These are phyloP conservation scores for Cherax quadricarinatus DNA, from an alignment of 1,140 invertebrate species.

Conservation along the genomic window DNA sequence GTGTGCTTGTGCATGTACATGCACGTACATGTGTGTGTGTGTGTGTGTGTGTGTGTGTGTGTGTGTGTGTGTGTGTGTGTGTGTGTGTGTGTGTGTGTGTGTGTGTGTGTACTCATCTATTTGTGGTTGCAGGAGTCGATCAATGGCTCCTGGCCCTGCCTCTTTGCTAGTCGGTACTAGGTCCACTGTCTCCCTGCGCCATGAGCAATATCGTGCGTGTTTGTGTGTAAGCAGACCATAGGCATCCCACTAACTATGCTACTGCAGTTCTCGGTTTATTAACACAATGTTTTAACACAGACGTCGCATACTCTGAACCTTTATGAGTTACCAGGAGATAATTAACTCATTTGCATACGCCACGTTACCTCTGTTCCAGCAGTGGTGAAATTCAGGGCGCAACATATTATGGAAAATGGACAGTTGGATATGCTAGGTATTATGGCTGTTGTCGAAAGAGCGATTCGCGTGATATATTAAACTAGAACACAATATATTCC, in stretches of 20 bases:
- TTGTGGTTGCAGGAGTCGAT: not conserved
- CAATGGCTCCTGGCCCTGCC: too few relatives aligned
- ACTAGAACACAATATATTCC: too few relatives aligned
- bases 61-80: not conserved
- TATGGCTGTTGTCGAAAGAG: not conserved
- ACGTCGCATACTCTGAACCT: not conserved
- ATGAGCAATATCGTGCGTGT: not conserved
- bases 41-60: not conserved
- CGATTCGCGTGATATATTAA: too few relatives aligned
- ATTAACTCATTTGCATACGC: not conserved
- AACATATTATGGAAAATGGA: not conserved
- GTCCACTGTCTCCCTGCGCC: too few relatives aligned
- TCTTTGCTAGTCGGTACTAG: too few relatives aligned
- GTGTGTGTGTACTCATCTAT: not conserved
- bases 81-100: not conserved
- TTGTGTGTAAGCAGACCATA: not conserved
- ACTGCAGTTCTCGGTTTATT: too few relatives aligned
- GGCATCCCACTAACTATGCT: too few relatives aligned
- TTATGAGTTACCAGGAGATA: not conserved
- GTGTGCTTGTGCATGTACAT: too few relatives aligned
- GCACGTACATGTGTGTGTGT: not conserved
- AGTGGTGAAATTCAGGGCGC: not conserved
- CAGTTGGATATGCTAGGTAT: not conserved
- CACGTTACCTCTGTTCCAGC: not conserved
- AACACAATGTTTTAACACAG: not conserved